Evolutionary conservation across 1,140 invertebrate genomes (phyloP), one percentile per base, ranked within the genome.

Genomic region (Pantala flavescens): DNA sequence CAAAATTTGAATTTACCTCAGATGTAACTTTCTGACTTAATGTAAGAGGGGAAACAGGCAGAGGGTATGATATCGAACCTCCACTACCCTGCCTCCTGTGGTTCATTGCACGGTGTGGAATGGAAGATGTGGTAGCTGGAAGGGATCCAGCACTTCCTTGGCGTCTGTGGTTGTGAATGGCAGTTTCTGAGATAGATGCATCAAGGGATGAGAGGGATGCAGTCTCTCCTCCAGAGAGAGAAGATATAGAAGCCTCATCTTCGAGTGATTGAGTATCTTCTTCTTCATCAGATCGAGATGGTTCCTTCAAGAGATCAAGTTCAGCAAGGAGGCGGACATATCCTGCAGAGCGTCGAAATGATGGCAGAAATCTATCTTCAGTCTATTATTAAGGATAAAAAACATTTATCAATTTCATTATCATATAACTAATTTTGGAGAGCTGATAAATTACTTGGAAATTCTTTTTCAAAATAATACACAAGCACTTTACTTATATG

Each of bases 321-420:
- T 94, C 92, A 43, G 90, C 87, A 5, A 95, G 82, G 23, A 94
- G 84, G 78, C 90, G 90, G 0, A 92, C 82, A 78, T 95, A 95
- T 0, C 86, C 84, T 73, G 86, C 82, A 75, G 87, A 88, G 78
- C 87, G 87, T 75, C 89, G 88, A 79, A 94, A 94, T 0, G 87
- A 84, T 12, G 89, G 88, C 74, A 92, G 84, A 80, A 88, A 93
- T 75, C 87, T 86, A 63, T 90, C 89, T 49, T 90, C 87, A 75
- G 80, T 86, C 77, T 86, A 82, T 74, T 81, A 84, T 76, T 71
- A 79, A 77, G 21, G 79, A 77, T 3, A 78, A 72, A 28, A 23
- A 77, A 23, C 49, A 74, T 63, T 55, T 0, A 23, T 70, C 43
- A 24, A 23, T 63, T 3, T 75, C 0, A 0, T 49, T 28, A 19